phyloP scores from a whole-genome alignment of 1,140 invertebrate genomes.

The Coelopa frigida region DNA sequence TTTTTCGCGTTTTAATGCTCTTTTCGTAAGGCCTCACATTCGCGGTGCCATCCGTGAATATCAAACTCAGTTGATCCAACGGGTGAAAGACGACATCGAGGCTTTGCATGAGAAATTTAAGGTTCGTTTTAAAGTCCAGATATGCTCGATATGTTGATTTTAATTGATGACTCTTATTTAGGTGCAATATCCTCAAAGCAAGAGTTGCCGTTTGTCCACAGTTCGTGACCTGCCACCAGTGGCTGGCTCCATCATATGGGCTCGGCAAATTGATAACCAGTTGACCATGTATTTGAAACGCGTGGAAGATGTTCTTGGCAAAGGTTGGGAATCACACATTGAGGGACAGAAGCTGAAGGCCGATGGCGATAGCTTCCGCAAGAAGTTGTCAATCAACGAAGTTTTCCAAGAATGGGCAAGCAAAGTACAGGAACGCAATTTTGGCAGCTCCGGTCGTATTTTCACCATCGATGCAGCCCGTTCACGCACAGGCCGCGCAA shows the following conservation, averaged over 20 bases:
- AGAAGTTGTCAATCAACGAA: constrained; percentile 91
- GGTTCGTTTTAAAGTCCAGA: no score
- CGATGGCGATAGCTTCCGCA: constrained; percentile 94
- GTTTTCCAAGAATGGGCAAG: constrained; percentile 97
- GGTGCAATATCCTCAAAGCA: constrained; percentile 89
- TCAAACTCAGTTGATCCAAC: constrained; percentile 97
- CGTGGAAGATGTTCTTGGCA: constrained; percentile 96
- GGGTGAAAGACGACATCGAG: constrained; percentile 99
- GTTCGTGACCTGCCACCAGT: constrained; percentile 92
- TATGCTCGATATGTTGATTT: constrained; percentile 7
- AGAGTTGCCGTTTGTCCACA: constrained; percentile 82
- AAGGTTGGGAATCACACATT: constrained; percentile 98
- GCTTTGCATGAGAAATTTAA: constrained; percentile 97
- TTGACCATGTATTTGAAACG: constrained; percentile 93
- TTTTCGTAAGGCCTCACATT: constrained; percentile 98
- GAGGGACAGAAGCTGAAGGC: constrained; percentile 97
- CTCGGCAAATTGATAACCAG: constrained; percentile 96
- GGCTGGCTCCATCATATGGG: constrained; percentile 97
- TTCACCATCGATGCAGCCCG: constrained; percentile 86
- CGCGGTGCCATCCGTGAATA: constrained; percentile 97
- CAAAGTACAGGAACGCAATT: constrained; percentile 89
- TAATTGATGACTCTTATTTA: constrained; percentile 30
- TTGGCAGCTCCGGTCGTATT: constrained; percentile 88
- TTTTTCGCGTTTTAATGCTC: constrained; percentile 95
- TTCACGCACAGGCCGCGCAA: constrained; percentile 75